A percentile compares a stretch with the other conserved stretches of the same genome.
These are phyloP conservation scores for Phyto melanocephala DNA, from an alignment of 2,888 invertebrate species.

Conservation along the genomic window DNA sequence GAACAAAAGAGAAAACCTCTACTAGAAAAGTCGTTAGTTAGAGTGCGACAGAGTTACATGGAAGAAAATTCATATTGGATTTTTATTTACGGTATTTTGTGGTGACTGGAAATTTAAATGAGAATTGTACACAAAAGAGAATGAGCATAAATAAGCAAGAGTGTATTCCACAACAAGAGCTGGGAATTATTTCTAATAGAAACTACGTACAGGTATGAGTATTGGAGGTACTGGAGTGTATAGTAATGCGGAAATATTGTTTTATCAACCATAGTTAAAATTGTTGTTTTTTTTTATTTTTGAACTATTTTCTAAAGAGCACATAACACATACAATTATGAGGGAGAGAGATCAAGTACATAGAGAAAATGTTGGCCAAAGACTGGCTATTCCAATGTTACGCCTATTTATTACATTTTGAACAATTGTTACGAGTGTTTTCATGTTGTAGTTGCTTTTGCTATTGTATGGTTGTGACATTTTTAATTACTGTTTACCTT, in stretches of 20 bases:
- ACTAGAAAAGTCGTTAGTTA: background rate
- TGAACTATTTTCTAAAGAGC: no score
- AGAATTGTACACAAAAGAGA: slow-evolving; percentile 7
- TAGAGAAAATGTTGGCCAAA: slow-evolving; percentile 30
- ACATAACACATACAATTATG: slow-evolving; percentile 14
- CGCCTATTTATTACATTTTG: slow-evolving; percentile 71
- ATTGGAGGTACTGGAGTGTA: slow-evolving; percentile 26
- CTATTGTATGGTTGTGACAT: slow-evolving; percentile 68
- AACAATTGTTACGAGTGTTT: slow-evolving; percentile 33
- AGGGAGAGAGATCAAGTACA: slow-evolving; percentile 47
- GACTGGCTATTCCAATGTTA: slow-evolving; percentile 71
- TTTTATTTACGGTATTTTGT: slow-evolving; percentile 14
- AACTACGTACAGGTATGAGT: background rate
- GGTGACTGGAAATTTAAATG: slow-evolving; percentile 39
- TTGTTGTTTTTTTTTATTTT: background rate
- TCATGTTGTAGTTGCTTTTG: slow-evolving; percentile 9
- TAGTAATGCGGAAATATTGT: slow-evolving; percentile 54
- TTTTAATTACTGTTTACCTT: slow-evolving; percentile 71
- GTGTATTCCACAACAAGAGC: slow-evolving; percentile 14
- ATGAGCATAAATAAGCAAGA: background rate
- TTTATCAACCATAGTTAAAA: slow-evolving; percentile 8
- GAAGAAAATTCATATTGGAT: slow-evolving; percentile 54
- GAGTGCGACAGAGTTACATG: background rate
- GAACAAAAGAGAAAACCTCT: background rate
- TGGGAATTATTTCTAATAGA: background rate